These are phyloP conservation scores for Pteronura brasiliensis DNA, from an alignment of 2,113 vertebrate species.

Conservation along the genomic window DNA sequence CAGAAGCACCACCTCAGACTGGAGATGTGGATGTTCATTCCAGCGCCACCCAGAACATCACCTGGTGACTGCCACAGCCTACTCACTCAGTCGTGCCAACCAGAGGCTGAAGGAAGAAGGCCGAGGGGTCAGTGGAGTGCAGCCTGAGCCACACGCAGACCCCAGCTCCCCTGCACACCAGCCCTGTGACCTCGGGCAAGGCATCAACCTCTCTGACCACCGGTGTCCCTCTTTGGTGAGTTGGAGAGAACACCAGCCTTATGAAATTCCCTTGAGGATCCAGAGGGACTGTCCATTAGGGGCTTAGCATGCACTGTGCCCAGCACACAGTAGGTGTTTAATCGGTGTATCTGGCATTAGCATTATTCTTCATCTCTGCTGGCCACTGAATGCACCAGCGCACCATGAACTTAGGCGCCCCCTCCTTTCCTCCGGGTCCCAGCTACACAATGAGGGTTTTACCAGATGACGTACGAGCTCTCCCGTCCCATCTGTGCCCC, in stretches of 20 bases:
- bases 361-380: not conserved
- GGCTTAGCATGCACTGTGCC: not conserved
- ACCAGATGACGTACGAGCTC: not conserved
- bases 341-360: not conserved
- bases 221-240: not conserved
- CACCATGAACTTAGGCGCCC: not conserved
- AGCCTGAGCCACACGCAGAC: not conserved
- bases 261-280: not conserved
- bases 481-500: not conserved
- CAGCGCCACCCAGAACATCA: not conserved
- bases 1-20: not conserved
- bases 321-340: not conserved
- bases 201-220: not conserved
- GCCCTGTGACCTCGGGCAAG: not conserved
- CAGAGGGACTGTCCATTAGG: not conserved
- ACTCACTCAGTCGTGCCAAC: fast-evolving
- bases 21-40: not conserved
- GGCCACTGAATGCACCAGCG: not conserved
- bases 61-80: not conserved
- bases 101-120: not conserved
- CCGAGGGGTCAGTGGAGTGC: not conserved
- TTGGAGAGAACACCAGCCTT: not conserved
- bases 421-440: not conserved
- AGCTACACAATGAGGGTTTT: too few relatives aligned
- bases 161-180: not conserved